Percentiles rank a stretch among this genome's conserved stretches.
Evolutionary conservation across 2,888 invertebrate genomes (phyloP).

Genomic region (Lasioglossum villosulum): DNA sequence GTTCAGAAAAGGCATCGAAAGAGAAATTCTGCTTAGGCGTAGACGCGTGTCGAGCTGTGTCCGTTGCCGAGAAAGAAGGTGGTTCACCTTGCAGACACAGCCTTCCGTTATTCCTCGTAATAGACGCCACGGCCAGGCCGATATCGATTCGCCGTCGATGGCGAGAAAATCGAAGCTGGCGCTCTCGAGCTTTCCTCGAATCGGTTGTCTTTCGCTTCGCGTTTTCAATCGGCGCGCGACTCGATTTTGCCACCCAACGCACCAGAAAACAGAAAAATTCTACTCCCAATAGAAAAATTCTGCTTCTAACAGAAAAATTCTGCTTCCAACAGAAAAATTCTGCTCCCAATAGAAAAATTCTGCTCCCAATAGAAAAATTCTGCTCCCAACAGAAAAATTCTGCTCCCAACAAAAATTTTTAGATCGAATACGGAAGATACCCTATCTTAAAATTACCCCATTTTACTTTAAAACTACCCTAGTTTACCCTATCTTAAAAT

Average conservation of each 20-base stretch:
- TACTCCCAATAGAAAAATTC: no score
- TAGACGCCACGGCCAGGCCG: slow-evolving; percentile 43
- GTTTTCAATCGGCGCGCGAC: background rate
- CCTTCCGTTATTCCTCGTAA: slow-evolving; percentile 66
- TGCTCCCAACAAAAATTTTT: no score
- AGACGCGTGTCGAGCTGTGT: slow-evolving; percentile 11
- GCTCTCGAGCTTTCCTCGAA: slow-evolving; percentile 52
- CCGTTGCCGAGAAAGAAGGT: slow-evolving; percentile 56
- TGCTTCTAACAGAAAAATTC: background rate
- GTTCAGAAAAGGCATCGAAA: slow-evolving; percentile 47
- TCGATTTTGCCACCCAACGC: background rate
- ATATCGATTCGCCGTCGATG: slow-evolving; percentile 53
- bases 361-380: no score
- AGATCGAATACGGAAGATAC: no score
- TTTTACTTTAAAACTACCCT: no score
- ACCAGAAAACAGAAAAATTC: background rate
- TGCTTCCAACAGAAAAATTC: no score
- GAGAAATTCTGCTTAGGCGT: slow-evolving; percentile 48
- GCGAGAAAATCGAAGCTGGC: slow-evolving; percentile 36
- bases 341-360: background rate
- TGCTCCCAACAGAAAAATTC: no score
- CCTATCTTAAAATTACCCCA: no score
- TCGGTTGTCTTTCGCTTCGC: slow-evolving; percentile 24
- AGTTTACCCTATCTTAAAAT: no score
- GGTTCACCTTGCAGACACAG: slow-evolving; percentile 70